phyloP scores from a whole-genome alignment of 2,113 vertebrate species.

The Tachysurus vachellii region DNA sequence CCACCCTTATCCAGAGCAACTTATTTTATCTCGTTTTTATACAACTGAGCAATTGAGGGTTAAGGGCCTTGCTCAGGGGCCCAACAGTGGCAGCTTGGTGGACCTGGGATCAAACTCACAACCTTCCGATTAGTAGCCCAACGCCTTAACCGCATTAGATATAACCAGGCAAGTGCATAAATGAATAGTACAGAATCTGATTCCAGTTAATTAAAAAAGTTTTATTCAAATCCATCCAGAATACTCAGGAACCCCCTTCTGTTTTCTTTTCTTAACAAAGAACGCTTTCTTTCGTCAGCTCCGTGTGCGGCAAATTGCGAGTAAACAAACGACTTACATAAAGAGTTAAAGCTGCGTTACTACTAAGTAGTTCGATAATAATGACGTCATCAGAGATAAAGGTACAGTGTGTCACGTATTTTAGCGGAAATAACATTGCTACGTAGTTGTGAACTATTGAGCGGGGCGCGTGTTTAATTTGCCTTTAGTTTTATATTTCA shows the following conservation, averaged over 20 bases:
- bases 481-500: background rate
- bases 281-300: background rate
- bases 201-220: conserved; percentile 9
- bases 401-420: background rate
- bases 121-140: no score
- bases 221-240: conserved; percentile 1
- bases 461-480: no score
- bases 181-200: background rate
- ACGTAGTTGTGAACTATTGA: background rate
- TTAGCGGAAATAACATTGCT: background rate
- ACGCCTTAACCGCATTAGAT: no score
- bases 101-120: no score
- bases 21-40: no score
- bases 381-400: background rate
- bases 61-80: no score
- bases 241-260: background rate
- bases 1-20: no score
- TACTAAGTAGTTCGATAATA: background rate
- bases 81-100: no score
- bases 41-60: no score
- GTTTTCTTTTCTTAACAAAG: background rate
- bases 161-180: background rate
- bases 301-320: conserved; percentile 8
- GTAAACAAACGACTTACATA: background rate
- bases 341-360: background rate